These are phyloP conservation scores for Entelurus aequoreus DNA, from an alignment of 2,113 vertebrate genomes.

Conservation along the genomic window DNA sequence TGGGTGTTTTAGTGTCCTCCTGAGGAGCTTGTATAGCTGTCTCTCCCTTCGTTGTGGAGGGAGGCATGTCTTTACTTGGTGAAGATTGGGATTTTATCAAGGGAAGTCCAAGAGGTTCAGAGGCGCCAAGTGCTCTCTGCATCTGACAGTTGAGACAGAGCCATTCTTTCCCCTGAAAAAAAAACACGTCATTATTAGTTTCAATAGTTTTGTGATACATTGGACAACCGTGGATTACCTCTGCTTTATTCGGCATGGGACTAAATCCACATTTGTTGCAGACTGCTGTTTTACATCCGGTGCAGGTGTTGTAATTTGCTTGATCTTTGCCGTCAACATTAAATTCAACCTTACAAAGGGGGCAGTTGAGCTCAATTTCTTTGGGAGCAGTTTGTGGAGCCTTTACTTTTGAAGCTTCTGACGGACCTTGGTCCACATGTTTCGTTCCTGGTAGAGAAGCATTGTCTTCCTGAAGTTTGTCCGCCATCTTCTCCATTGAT, in stretches of 20 bases:
- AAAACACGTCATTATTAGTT: not conserved
- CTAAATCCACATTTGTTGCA: constrained; percentile 97
- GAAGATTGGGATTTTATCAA: constrained; percentile 64
- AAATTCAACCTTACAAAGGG: constrained; percentile 85
- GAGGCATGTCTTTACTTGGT: constrained; percentile 56
- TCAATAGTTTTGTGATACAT: not conserved
- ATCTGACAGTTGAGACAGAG: constrained; percentile 93
- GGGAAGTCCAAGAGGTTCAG: constrained; percentile 71
- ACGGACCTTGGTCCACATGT: constrained; percentile 12
- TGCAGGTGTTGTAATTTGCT: constrained; percentile 86
- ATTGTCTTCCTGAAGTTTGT: constrained; percentile 55
- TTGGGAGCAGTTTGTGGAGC: constrained; percentile 26
- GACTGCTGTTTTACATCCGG: constrained; percentile 82
- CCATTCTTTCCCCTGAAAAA: constrained; percentile 82
- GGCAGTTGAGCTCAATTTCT: constrained; percentile 64
- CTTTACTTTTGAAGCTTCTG: constrained; percentile 37
- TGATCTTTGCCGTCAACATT: constrained; percentile 77
- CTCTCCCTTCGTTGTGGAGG: constrained; percentile 20
- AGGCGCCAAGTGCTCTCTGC: constrained; percentile 82
- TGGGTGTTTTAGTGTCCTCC: constrained; percentile 19
- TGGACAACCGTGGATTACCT: constrained; percentile 49
- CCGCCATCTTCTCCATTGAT: constrained; percentile 38
- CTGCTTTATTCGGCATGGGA: constrained; percentile 76
- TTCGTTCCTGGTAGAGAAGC: constrained; percentile 39
- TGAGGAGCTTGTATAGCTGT: constrained; percentile 2